phyloP scores from a whole-genome alignment of 2,888 invertebrate genomes.

The Syritta pipiens region DNA sequence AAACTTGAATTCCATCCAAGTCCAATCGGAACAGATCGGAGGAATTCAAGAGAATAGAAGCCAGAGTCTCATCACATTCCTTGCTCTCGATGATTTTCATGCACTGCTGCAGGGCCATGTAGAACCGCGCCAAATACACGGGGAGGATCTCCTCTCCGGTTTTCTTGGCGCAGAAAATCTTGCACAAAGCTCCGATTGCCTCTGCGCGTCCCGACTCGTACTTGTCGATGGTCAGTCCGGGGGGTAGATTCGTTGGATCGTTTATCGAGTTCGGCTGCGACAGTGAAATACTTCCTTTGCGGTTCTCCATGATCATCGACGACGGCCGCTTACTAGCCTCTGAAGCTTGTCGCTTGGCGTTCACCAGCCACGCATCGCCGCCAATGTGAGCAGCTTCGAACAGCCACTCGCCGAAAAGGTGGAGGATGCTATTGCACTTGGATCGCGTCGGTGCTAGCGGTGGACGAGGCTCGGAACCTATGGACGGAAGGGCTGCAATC shows the following conservation, averaged over 20 bases:
- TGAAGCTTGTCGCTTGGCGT: slow-evolving; percentile 81
- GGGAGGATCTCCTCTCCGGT: slow-evolving; percentile 92
- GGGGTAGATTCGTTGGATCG: slow-evolving; percentile 84
- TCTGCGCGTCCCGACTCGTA: slow-evolving; percentile 94
- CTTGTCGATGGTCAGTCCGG: slow-evolving; percentile 86
- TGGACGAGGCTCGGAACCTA: slow-evolving; percentile 82
- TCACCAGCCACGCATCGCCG: slow-evolving; percentile 83
- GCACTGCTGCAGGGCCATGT: slow-evolving; percentile 93
- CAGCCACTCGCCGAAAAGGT: slow-evolving; percentile 97
- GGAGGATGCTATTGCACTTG: slow-evolving; percentile 96
- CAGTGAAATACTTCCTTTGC: slow-evolving; percentile 81
- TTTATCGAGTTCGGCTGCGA: slow-evolving; percentile 84
- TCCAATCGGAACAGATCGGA: slow-evolving; percentile 93
- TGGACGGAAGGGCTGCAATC: slow-evolving; percentile 82
- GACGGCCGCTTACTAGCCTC: slow-evolving; percentile 83
- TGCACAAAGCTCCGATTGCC: slow-evolving; percentile 95
- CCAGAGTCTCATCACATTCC: slow-evolving; percentile 88
- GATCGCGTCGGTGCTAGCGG: slow-evolving; percentile 89
- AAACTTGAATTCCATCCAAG: slow-evolving; percentile 93
- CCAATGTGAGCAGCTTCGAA: slow-evolving; percentile 97
- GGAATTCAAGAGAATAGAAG: slow-evolving; percentile 92
- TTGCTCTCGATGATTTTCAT: slow-evolving; percentile 85
- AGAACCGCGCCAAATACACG: slow-evolving; percentile 95
- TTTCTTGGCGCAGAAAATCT: slow-evolving; percentile 97
- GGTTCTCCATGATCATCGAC: slow-evolving; percentile 84